Evolutionary conservation across 2,797 vertebrate species (phyloP).

Genomic region (Poecilia picta): DNA sequence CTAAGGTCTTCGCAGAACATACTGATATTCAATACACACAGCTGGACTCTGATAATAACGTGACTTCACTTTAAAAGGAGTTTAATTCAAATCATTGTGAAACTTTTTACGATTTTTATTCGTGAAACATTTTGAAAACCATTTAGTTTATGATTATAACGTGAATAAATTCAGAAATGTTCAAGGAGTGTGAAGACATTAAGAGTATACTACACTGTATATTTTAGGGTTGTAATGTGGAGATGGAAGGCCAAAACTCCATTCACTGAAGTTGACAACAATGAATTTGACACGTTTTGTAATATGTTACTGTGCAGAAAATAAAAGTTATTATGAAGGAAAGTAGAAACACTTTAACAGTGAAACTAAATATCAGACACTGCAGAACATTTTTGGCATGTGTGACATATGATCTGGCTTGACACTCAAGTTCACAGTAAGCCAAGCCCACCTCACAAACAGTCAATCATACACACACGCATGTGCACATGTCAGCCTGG

Average conservation of each 20-base stretch:
- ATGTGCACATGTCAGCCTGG: background rate
- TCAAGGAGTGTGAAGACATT: background rate
- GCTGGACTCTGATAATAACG: background rate
- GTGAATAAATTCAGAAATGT: background rate
- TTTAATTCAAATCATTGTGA: background rate
- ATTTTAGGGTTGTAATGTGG: background rate
- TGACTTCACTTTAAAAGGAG: background rate
- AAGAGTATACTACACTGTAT: background rate
- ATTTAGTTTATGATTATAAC: background rate
- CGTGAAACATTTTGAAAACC: background rate
- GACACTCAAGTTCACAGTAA: constrained; percentile 32
- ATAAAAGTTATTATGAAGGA: background rate
- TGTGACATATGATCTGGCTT: constrained; percentile 52
- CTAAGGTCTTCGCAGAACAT: background rate
- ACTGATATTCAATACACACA: background rate
- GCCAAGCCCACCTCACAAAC: constrained; percentile 23
- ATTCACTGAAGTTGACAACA: background rate
- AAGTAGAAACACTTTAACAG: constrained; percentile 4
- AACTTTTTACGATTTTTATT: background rate
- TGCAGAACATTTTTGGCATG: constrained; percentile 34
- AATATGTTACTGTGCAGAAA: constrained; percentile 2
- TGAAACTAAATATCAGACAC: constrained; percentile 27
- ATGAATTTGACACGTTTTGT: background rate
- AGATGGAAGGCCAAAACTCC: background rate
- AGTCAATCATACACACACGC: constrained; percentile 11